Evolutionary conservation across 2,797 vertebrate species (phyloP), one percentile per base, ranked within the genome.

Genomic region (Salarias fasciatus): DNA sequence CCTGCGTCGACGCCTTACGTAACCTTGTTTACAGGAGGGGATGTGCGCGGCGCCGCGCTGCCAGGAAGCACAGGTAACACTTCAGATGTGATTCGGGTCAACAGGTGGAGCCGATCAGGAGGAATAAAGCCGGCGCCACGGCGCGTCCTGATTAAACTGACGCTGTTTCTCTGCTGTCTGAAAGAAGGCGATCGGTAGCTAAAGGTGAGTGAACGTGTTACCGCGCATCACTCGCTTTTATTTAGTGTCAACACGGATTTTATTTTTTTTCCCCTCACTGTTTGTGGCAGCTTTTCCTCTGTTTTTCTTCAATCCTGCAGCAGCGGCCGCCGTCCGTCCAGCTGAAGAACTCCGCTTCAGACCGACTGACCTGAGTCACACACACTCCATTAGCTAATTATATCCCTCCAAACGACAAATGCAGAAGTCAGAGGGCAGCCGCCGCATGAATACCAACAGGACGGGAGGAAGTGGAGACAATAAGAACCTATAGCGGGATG

Each of bases 321-420:
- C 53, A 36, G 57, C 71, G 44, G 72, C 75, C 72, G 76, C 61
- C 54, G 50, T 68, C 54, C 57, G 18, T 70, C 31, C 0, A 53
- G 64, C 51, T 69, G 66, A 83, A 86, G 47, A 68, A 55, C 54
- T 74, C 47, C 35, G 71, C 73, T 52, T 77, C 73, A 18, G 69
- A 69, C 60, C 50, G 63, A 69, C 75, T 62, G 85, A 79, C 80
- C 76, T 61, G 65, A 80, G 56, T 74, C 70, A 71, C 51, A 83
- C 68, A 57, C 63, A 44, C 77, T 89, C 79, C 86, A 89, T 92
- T 91, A 90, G 86, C 87, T 86, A 87, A 91, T 90, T 88, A 89
- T 84, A 74, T 56, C 41, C 70, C 73, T 68, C 72, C 82, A 86
- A 84, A 89, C 77, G 80, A 85, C 80, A 76, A 82, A 86, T 66